These are phyloP conservation scores for Fundulus diaphanus DNA, from an alignment of 2,797 vertebrate genomes.

Conservation along the genomic window DNA sequence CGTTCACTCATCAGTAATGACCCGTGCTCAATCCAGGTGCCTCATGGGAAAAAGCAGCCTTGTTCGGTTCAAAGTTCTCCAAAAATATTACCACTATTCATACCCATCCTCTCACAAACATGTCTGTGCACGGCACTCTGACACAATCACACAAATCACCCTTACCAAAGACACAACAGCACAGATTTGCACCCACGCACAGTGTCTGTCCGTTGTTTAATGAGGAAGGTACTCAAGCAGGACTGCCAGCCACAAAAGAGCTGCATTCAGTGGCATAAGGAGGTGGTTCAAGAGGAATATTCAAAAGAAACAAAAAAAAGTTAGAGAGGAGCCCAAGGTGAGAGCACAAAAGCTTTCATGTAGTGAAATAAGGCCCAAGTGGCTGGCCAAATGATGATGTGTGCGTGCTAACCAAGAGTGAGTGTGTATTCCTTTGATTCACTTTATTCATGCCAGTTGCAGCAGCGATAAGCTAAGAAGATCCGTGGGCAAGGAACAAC, in stretches of 20 bases:
- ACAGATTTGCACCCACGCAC: background rate
- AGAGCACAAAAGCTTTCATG: background rate
- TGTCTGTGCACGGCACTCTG: background rate
- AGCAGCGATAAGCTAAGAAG: background rate
- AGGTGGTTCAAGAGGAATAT: constrained; percentile 32
- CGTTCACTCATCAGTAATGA: background rate
- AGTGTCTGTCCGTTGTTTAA: constrained; percentile 30
- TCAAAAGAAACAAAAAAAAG: background rate
- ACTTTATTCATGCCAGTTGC: background rate
- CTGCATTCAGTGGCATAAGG: constrained; percentile 35
- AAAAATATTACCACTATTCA: background rate
- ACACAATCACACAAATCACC: constrained; percentile 29
- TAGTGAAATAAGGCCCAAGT: background rate
- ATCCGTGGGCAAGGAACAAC: background rate
- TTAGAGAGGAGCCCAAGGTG: background rate
- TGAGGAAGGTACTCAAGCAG: constrained; percentile 54
- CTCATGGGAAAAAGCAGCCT: background rate
- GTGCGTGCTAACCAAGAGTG: too few relatives aligned
- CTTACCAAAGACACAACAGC: constrained; percentile 11
- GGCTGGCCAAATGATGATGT: background rate
- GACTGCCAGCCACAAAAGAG: constrained; percentile 48
- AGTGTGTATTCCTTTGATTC: background rate
- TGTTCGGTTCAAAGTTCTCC: background rate
- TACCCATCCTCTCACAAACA: background rate
- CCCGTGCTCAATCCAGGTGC: background rate